phyloP scores from a whole-genome alignment of 2,797 vertebrate species.

The Pseudocheirus occidentalis region DNA sequence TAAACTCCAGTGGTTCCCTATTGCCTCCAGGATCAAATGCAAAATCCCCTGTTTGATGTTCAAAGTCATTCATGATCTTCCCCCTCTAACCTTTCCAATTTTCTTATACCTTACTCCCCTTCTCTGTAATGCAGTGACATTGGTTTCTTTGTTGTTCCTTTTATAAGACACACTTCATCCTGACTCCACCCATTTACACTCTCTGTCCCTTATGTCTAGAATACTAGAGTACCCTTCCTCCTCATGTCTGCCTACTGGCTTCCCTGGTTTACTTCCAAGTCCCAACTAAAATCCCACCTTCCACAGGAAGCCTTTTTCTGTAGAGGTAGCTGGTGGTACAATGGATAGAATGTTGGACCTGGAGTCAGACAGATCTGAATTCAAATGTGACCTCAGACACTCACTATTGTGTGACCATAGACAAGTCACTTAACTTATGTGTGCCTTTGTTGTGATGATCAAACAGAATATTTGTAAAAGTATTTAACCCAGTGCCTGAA shows the following conservation, averaged over 20 bases:
- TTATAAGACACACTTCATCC: background rate
- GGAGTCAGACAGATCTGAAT: background rate
- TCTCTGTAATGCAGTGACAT: background rate
- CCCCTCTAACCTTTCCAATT: background rate
- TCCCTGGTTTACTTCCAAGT: background rate
- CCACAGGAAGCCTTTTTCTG: background rate
- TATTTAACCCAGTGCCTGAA: background rate
- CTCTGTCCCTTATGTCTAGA: background rate
- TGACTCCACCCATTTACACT: background rate
- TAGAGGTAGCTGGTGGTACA: background rate
- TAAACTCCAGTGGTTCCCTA: background rate
- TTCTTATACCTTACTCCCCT: background rate
- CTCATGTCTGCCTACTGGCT: background rate
- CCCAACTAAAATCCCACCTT: background rate
- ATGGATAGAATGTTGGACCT: background rate
- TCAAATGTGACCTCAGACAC: background rate
- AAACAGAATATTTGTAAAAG: background rate
- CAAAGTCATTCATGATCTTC: background rate
- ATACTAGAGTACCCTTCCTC: background rate
- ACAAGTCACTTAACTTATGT: background rate
- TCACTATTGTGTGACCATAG: background rate
- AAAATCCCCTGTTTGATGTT: background rate
- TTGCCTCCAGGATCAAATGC: background rate
- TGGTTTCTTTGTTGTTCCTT: background rate
- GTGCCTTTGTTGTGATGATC: background rate